Base-by-base conservation (phyloP, 2,888 invertebrate genomes). In the Platycheirus albimanus region DNA sequence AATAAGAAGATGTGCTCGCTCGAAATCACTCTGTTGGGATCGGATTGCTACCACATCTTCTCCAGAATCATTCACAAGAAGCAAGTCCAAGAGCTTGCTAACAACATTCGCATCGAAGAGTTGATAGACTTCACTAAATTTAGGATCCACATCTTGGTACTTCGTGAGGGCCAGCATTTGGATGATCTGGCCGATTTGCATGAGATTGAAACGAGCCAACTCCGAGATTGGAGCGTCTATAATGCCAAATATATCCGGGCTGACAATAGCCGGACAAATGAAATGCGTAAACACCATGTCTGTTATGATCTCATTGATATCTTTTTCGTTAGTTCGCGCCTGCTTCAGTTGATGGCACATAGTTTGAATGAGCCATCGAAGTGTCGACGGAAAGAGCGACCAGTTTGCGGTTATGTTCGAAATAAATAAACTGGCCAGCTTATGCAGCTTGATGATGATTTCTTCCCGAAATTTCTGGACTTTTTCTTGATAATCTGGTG, bases 181-280 rank as follows among this genome's bases (percentile, higher is more conserved):
- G 54, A 99, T 91, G 86, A 98, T 96, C 91, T 98, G 97, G 0
- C 98, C 99, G 74, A 99, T 94, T 92, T 97, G 96, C 87, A 95
- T 95, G 64, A 96, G 92, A 91, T 96, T 99, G 90, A 97, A 98
- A 38, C 98, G 92, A 4, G 98, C 97, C 74, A 97, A 94, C 87
- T 96, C 95, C 45, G 97, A 97, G 69, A 99, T 96, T 6, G 98
- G 97, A 1, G 96, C 95, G 88, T 98, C 98, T 3, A 96, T 96
- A 66, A 99, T 96, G 13, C 98, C 99, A 90, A 97, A 95, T 0
- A 97, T 95, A 89, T 99, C 99, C 0, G 99, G 99, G 92, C 97
- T 97, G 56, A 98, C 96, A 67, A 99, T 96, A 0, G 98, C 99
- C 2, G 98, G 98, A 88, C 99, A 99, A 77, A 99, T 95, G 89